Conservation (phyloP, 2,888 invertebrate genomes). For the Digitonthophagus gazella region DNA sequence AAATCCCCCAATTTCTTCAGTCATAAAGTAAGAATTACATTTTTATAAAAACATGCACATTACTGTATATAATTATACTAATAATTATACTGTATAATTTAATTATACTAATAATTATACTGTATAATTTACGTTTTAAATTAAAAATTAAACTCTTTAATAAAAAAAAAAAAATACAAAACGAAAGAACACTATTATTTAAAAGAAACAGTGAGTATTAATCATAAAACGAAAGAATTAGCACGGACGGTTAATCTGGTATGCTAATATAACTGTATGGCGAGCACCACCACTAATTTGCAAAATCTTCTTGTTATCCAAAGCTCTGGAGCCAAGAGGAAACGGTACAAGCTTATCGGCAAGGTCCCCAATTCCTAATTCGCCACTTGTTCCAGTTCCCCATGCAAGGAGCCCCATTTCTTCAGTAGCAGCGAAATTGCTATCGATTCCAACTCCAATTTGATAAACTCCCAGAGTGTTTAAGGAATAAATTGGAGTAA, state of each 20-base stretch:
- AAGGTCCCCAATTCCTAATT: background rate
- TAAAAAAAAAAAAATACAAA: too few species aligned
- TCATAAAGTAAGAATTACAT: too few species aligned
- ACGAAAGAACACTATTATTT: background rate
- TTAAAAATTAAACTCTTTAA: too few species aligned
- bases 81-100: too few species aligned
- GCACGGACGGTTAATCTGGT: background rate
- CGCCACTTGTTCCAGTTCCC: background rate
- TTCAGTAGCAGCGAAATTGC: background rate
- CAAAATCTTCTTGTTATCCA: background rate
- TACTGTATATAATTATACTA: too few species aligned
- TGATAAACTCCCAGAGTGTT: background rate
- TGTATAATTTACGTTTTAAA: too few species aligned
- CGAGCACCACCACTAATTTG: background rate
- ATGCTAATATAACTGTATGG: background rate
- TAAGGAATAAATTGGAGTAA: background rate
- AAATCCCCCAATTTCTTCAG: too few species aligned
- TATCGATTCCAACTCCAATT: background rate
- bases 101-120: too few species aligned
- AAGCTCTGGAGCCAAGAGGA: background rate
- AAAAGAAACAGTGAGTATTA: too few species aligned
- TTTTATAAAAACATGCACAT: too few species aligned
- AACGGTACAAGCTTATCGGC: background rate
- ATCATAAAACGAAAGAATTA: too few species aligned
- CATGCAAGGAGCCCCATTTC: background rate